Percentiles rank a stretch among this genome's conserved stretches.
Evolutionary conservation across 2,797 vertebrate genomes (phyloP).

Genomic region (Coregonus suidteri): DNA sequence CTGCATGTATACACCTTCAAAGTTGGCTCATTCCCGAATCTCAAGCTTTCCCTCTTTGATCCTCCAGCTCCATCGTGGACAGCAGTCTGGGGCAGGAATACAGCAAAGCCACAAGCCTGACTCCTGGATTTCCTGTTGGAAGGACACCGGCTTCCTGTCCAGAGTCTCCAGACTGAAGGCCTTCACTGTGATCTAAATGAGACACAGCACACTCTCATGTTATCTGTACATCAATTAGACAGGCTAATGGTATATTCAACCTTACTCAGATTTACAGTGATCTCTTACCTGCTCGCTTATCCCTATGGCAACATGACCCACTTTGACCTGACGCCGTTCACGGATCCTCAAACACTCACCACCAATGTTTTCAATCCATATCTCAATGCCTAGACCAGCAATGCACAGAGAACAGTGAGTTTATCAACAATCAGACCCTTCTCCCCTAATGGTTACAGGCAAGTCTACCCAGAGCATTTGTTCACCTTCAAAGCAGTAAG

Average conservation of each 20-base stretch:
- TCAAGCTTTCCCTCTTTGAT: constrained; percentile 86
- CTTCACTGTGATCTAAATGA: constrained; percentile 79
- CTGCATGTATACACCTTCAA: neutral
- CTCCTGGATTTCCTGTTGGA: constrained; percentile 83
- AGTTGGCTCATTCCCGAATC: constrained; percentile 54
- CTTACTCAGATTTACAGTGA: neutral
- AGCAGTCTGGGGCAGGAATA: constrained; percentile 83
- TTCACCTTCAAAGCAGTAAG: constrained; percentile 85
- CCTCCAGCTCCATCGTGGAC: constrained; percentile 87
- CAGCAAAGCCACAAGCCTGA: constrained; percentile 87
- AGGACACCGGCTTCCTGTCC: constrained; percentile 83
- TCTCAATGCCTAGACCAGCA: constrained; percentile 82
- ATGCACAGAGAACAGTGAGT: neutral
- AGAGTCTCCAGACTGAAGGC: constrained; percentile 89
- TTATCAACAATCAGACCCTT: neutral
- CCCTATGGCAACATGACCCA: constrained; percentile 90
- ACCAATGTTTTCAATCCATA: constrained; percentile 88
- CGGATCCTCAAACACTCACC: constrained; percentile 90
- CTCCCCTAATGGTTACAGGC: too few relatives aligned
- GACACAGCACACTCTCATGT: constrained; percentile 12
- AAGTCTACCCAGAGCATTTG: neutral
- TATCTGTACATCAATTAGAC: neutral
- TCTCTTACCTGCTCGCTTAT: constrained; percentile 92
- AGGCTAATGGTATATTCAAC: neutral
- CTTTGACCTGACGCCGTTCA: constrained; percentile 86